Evolutionary conservation across 1,140 invertebrate genomes (phyloP).

Genomic region (Macrotrachela quadricornifera): DNA sequence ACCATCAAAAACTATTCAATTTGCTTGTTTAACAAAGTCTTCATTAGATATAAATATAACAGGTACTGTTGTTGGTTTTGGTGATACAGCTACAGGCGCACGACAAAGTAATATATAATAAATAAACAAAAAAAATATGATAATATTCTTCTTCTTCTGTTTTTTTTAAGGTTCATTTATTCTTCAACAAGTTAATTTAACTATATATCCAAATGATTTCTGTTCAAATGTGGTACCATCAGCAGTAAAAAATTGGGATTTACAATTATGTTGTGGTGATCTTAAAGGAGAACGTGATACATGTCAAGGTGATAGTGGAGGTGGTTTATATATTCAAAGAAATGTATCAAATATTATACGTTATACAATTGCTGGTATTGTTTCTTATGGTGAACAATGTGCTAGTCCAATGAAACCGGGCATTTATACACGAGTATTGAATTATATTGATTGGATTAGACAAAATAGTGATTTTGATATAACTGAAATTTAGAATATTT

Average conservation of each 20-base stretch:
- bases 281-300: slow-evolving; percentile 1
- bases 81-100: too few relatives aligned
- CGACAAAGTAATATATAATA: too few relatives aligned
- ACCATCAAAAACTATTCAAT: background rate
- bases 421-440: background rate
- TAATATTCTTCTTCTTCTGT: too few relatives aligned
- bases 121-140: too few relatives aligned
- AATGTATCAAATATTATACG: background rate
- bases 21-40: slow-evolving; percentile 1
- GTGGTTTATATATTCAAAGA: slow-evolving; percentile 1
- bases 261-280: slow-evolving; percentile 3
- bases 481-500: too few relatives aligned
- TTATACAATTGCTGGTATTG: background rate
- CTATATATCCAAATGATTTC: too few relatives aligned
- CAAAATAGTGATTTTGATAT: too few relatives aligned
- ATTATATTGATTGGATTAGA: too few relatives aligned
- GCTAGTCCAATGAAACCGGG: background rate
- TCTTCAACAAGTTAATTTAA: too few relatives aligned
- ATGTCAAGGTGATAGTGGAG: slow-evolving; percentile 6
- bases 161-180: too few relatives aligned
- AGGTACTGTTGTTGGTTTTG: too few relatives aligned
- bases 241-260: background rate
- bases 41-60: too few relatives aligned
- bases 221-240: background rate
- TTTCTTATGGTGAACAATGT: slow-evolving; percentile 6